Evolutionary conservation across 2,113 vertebrate genomes (phyloP).

Genomic region (Paraplagusia blochii): DNA sequence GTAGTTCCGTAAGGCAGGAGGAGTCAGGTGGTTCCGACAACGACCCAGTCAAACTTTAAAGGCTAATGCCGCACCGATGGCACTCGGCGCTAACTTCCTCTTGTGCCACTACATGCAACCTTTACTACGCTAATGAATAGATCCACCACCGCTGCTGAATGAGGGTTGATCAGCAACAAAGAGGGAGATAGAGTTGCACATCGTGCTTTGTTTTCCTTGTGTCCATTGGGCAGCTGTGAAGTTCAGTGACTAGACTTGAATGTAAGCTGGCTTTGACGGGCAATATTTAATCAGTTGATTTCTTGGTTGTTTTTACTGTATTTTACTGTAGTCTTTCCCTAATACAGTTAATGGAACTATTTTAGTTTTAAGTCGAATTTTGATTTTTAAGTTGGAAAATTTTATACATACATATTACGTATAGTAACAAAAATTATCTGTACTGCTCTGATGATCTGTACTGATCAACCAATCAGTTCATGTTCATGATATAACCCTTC

Average conservation of each 20-base stretch:
- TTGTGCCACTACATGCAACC: conserved; percentile 15
- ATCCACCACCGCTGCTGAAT: conserved; percentile 11
- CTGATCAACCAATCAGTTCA: too few species aligned
- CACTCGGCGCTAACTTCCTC: conserved; percentile 1
- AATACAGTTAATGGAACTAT: too few species aligned
- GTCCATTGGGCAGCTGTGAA: too few species aligned
- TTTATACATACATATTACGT: too few species aligned
- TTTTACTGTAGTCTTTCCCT: neutral
- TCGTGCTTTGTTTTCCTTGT: neutral
- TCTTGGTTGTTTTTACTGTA: neutral
- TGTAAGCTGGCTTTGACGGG: too few species aligned
- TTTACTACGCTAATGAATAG: conserved; percentile 14
- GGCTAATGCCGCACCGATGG: conserved; percentile 7
- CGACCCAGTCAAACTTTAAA: conserved; percentile 21
- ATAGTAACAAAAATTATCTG: too few species aligned
- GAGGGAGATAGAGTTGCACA: neutral
- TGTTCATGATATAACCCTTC: too few species aligned
- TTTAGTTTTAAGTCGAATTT: too few species aligned
- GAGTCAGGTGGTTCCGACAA: conserved; percentile 28
- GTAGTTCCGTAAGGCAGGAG: conserved; percentile 28
- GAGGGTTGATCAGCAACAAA: conserved; percentile 7
- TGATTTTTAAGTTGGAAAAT: too few species aligned
- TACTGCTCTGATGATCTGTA: too few species aligned
- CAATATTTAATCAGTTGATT: too few species aligned
- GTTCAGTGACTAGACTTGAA: too few species aligned